Conservation (phyloP, 2,888 invertebrate species). For the Drepanosiphum platanoidis region DNA sequence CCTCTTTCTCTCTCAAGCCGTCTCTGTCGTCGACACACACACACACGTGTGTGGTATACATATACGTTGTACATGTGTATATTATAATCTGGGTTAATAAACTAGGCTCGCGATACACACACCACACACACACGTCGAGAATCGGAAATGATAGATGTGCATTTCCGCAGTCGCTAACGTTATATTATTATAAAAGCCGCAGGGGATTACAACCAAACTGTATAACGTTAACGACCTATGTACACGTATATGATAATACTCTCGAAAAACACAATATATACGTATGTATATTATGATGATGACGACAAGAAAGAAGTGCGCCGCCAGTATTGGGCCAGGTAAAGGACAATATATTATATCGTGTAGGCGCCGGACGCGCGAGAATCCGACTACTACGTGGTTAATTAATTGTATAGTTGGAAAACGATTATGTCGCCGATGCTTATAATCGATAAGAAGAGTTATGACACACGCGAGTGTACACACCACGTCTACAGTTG, state of each 20-base stretch:
- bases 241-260: not conserved
- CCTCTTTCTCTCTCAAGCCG: slow-evolving; percentile 2
- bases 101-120: slow-evolving; percentile 22
- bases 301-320: too few relatives aligned
- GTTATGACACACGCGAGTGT: too few relatives aligned
- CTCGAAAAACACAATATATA: not conserved
- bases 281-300: not conserved
- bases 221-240: slow-evolving; percentile 14
- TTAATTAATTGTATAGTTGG: not conserved
- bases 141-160: slow-evolving; percentile 47
- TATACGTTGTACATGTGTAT: not conserved
- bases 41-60: not conserved
- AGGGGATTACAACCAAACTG: slow-evolving; percentile 16
- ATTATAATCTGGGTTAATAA: slow-evolving; percentile 59
- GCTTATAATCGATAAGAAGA: too few relatives aligned
- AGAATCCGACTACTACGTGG: too few relatives aligned
- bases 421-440: too few relatives aligned
- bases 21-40: not conserved
- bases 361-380: not conserved
- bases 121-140: not conserved
- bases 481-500: too few relatives aligned
- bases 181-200: slow-evolving; percentile 16
- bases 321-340: too few relatives aligned
- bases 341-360: not conserved
- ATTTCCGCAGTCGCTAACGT: slow-evolving; percentile 29